A percentile compares a stretch with the other conserved stretches of the same genome.
Conservation (phyloP, 2,113 vertebrate species). For the Zosterops lateralis region DNA sequence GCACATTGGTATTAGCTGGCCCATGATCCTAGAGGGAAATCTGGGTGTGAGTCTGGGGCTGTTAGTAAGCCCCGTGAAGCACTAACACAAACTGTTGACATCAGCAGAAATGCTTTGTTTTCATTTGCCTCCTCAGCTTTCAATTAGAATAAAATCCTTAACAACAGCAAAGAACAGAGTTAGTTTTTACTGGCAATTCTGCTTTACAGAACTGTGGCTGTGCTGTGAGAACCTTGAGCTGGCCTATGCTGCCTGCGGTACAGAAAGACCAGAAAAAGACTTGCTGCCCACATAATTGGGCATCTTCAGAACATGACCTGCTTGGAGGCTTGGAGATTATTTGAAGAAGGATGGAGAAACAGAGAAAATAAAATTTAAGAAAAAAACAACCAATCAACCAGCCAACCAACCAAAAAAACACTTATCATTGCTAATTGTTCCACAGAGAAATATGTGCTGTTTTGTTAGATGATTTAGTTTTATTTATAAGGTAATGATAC, state of each 20-base stretch:
- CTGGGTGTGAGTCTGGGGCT: background rate
- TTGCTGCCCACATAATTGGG: background rate
- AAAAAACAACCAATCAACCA: background rate
- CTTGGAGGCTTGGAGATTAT: background rate
- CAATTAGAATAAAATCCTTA: background rate
- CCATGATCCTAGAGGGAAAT: background rate
- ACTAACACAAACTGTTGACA: fast-evolving
- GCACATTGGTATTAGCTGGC: background rate
- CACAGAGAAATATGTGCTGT: background rate
- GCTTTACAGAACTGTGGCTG: background rate
- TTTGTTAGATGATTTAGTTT: background rate
- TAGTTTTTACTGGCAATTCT: background rate
- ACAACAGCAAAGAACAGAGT: background rate
- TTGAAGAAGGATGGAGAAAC: background rate
- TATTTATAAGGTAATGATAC: background rate
- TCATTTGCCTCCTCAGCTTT: background rate
- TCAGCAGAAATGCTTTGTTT: background rate
- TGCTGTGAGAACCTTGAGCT: background rate
- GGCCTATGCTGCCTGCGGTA: background rate
- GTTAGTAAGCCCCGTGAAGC: background rate
- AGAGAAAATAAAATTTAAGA: too few species aligned
- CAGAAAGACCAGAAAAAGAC: background rate
- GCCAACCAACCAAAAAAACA: background rate
- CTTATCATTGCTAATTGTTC: background rate
- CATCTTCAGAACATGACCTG: fast-evolving